Percentiles rank a stretch among this genome's conserved stretches.
Conservation (phyloP, 2,888 invertebrate species). For the Ptychoptera albimana region DNA sequence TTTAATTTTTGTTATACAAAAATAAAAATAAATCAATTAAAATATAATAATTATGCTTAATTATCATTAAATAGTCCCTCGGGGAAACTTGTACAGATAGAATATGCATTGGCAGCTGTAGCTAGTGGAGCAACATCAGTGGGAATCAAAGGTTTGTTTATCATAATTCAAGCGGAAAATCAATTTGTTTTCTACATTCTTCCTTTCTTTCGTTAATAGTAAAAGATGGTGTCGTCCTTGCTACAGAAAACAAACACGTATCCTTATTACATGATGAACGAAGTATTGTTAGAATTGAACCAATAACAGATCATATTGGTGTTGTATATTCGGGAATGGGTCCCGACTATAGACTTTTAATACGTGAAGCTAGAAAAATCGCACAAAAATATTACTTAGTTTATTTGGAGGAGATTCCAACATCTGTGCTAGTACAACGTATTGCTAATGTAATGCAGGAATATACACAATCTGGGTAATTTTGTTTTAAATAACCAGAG, state of each 20-base stretch:
- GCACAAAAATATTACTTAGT: constrained; percentile 86
- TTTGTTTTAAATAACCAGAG: constrained; percentile 3
- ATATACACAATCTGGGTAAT: constrained; percentile 87
- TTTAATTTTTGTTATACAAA: no score
- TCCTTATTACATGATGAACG: constrained; percentile 94
- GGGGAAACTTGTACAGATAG: constrained; percentile 97
- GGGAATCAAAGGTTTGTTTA: constrained; percentile 74
- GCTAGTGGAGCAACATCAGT: constrained; percentile 97
- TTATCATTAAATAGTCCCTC: constrained; percentile 66
- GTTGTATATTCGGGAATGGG: constrained; percentile 98
- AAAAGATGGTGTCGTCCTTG: constrained; percentile 94
- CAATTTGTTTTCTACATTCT: neutral
- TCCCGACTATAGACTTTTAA: constrained; percentile 77
- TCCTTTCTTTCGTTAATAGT: constrained; percentile 40
- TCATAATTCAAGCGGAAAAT: no score
- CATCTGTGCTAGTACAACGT: constrained; percentile 87
- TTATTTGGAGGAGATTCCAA: constrained; percentile 92
- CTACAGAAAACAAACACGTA: constrained; percentile 97
- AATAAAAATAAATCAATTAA: no score
- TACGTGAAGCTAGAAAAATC: constrained; percentile 85
- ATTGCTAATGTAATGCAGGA: constrained; percentile 99
- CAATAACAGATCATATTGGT: constrained; percentile 87
- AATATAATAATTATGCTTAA: no score
- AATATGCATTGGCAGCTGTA: constrained; percentile 98
- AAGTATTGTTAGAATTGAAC: constrained; percentile 91